These are phyloP conservation scores for Agrilus mali DNA, from an alignment of 2,888 invertebrate genomes.

Conservation along the genomic window DNA sequence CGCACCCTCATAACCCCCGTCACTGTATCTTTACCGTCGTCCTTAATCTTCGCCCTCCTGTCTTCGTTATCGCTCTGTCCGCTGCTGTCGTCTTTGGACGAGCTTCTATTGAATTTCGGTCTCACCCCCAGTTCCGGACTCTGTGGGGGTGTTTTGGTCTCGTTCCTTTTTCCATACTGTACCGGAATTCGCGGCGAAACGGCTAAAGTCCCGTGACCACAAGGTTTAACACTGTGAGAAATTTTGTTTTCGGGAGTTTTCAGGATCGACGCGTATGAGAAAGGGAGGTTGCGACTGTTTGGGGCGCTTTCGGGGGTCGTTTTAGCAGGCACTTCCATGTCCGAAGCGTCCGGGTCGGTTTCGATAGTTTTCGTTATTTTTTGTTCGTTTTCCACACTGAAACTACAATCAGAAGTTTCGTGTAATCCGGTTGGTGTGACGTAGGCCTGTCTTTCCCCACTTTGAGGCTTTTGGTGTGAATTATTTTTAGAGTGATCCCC, in stretches of 20 bases:
- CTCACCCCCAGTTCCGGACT: slow-evolving; percentile 26
- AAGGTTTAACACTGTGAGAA: slow-evolving; percentile 26
- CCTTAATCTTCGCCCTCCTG: slow-evolving; percentile 3
- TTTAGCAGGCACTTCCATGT: no score
- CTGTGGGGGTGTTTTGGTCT: slow-evolving; percentile 22
- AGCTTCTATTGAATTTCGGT: slow-evolving; percentile 6
- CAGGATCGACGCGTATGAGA: no score
- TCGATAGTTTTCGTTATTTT: no score
- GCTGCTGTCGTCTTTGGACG: slow-evolving; percentile 1
- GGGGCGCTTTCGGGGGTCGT: no score
- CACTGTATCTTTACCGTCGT: slow-evolving; percentile 9
- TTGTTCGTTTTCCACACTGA: no score
- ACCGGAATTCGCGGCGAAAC: slow-evolving; percentile 26
- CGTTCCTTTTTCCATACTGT: neutral
- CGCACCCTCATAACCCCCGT: slow-evolving; percentile 14
- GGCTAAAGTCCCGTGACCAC: slow-evolving; percentile 31
- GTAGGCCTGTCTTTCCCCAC: no score
- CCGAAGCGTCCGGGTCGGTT: no score
- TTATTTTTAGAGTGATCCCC: no score
- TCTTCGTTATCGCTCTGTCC: neutral
- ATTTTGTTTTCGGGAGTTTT: slow-evolving; percentile 1
- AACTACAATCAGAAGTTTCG: no score
- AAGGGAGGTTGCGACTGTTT: no score
- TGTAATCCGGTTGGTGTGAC: no score
- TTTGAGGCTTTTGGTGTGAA: no score